A percentile compares a stretch with the other conserved stretches of the same genome.
phyloP scores from a whole-genome alignment of 2,113 vertebrate species.

The Perca flavescens region DNA sequence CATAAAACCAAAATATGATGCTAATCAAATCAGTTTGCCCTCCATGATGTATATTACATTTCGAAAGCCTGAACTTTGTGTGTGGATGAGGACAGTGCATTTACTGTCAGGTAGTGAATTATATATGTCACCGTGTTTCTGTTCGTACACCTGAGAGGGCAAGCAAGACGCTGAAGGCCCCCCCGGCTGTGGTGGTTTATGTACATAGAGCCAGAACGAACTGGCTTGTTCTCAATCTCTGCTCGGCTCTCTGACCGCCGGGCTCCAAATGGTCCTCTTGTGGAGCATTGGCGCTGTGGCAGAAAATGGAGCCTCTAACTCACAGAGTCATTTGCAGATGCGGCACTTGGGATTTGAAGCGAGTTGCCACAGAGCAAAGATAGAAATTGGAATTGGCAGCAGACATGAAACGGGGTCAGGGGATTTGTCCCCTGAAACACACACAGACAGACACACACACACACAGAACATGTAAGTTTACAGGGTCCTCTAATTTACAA shows the following conservation, averaged over 20 bases:
- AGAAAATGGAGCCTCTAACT: conserved; percentile 83
- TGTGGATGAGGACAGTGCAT: conserved; percentile 49
- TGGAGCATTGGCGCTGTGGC: conserved; percentile 72
- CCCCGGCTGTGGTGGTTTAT: conserved; percentile 74
- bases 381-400: conserved; percentile 82
- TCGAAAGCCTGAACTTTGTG: conserved; percentile 39
- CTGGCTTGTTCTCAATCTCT: conserved; percentile 77
- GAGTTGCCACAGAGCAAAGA: conserved; percentile 78
- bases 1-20: background rate
- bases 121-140: conserved; percentile 65
- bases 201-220: conserved; percentile 68
- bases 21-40: conserved; percentile 19
- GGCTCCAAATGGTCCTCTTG: conserved; percentile 79
- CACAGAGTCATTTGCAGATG: conserved; percentile 80
- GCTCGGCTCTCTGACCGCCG: conserved; percentile 61
- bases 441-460: background rate
- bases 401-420: conserved; percentile 79
- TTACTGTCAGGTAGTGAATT: conserved; percentile 61
- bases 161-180: conserved; percentile 51
- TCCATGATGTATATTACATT: conserved; percentile 15
- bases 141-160: conserved; percentile 59
- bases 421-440: conserved; percentile 68
- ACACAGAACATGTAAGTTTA: conserved; percentile 36
- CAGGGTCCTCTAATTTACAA: conserved; percentile 38
- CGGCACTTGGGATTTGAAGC: conserved; percentile 76